Base-by-base conservation (phyloP, 2,888 invertebrate species). In the Mellilla xanthometata region DNA sequence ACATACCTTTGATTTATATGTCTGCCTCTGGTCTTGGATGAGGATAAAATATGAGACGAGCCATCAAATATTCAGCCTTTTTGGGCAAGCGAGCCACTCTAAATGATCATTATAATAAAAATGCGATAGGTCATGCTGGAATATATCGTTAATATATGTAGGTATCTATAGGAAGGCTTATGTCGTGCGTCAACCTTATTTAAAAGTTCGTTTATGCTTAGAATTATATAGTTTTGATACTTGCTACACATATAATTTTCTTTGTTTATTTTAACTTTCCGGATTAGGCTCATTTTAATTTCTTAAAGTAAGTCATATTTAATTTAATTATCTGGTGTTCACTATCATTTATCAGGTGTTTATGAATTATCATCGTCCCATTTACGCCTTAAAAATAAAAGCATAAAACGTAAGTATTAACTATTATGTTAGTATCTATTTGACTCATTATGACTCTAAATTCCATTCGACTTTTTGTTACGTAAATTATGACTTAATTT, bases 21-120 rank as follows among this genome's bases (percentile, higher is more conserved):
- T 79, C 81, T 76, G 72, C 79, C 75, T 72, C 75, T 67, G 67
- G 68, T 66, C 60, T 63, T 61, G 65, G 68, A 78, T 76, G 70
- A 73, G 76, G 81, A 77, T 86, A 82, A 86, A 87, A 85, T 88
- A 88, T 88, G 84, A 87, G 78, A 61, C 77, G 54, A 75, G 72
- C 70, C 74, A 81, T 86, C 83, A 86, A 86, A 86, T 78, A 81
- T 85, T 84, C 85, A 76, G 66, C 68, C 81, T 76, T 82, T 84
- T 87, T 79, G 74, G 78, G 76, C 56, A 51, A 72, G 54, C 65
- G 69, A 74, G 81, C 77, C 75, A 72, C 75, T 78, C 68, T 82
- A 76, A 74, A 76, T 72, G 73, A 73, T 86, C 78, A 83, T 89
- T 87, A 85, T 80, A 87, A 88, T 87, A 88, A 87, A 86, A 82